A percentile compares a stretch with the other conserved stretches of the same genome.
Conservation (phyloP, 2,797 vertebrate species). For the Schizopygopsis pylzovi region DNA sequence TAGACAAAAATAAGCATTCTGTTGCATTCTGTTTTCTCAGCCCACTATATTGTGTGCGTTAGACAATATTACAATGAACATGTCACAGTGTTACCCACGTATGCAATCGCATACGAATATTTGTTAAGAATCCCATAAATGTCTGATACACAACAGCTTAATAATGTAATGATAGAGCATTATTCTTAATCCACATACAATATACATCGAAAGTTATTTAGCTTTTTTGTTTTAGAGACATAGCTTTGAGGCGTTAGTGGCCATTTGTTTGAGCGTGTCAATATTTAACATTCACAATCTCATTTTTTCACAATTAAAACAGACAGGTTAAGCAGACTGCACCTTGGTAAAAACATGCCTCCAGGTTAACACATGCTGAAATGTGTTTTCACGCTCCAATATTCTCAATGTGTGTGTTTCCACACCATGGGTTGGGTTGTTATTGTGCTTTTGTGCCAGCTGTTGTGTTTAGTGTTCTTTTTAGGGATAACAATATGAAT, state of each 20-base stretch:
- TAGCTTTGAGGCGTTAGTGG: not conserved
- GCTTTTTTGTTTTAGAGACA: not conserved
- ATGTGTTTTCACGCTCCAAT: conserved; percentile 8
- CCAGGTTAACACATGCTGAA: conserved; percentile 20
- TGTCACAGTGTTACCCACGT: not conserved
- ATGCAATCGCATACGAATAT: not conserved
- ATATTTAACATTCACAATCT: conserved; percentile 27
- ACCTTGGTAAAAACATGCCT: conserved; percentile 32
- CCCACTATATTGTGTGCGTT: not conserved
- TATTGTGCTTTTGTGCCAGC: not conserved
- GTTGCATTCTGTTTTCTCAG: not conserved
- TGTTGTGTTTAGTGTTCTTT: not conserved
- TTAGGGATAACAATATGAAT: not conserved
- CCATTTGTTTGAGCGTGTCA: conserved; percentile 4
- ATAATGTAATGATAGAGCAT: not conserved
- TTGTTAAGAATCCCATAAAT: not conserved
- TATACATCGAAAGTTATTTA: not conserved
- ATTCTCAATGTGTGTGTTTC: conserved; percentile 26
- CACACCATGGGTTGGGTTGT: not conserved
- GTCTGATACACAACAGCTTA: not conserved
- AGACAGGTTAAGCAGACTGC: conserved; percentile 2
- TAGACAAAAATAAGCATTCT: not conserved
- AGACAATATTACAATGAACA: not conserved
- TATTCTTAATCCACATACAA: not conserved
- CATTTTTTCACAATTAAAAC: conserved; percentile 15